Evolutionary conservation across 2,113 vertebrate species (phyloP), one percentile per base, ranked within the genome.

Genomic region (Grallaria varia): DNA sequence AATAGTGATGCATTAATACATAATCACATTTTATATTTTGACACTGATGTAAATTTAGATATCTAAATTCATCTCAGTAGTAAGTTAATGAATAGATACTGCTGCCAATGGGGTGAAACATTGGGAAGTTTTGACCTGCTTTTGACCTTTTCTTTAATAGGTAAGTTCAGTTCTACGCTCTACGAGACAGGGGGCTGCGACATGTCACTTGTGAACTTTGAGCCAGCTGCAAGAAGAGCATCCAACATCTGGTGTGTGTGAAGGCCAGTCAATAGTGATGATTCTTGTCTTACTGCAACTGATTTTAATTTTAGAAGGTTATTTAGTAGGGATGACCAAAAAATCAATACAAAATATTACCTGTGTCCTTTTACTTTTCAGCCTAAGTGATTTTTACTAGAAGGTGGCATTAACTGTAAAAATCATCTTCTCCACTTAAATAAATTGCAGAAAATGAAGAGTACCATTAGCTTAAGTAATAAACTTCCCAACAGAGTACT

Each of bases 121-220:
- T 4, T 66, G 52, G 78, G 37, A 66, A 93, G 74, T 87, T 87
- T 91, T 97, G 64, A 86, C 68, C 93, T 95, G 84, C 62, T 96
- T 78, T 90, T 96, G 62, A 68, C 83, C 40, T 94, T 98, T 92
- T 98, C 86, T 97, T 96, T 97, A 78, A 80, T 87, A 99, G 99
- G 99, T 98, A 99, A 99, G 98, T 98, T 99, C 98, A 99, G 99
- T 89, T 99, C 99, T 90, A 98, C 99, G 47, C 97, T 99, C 78
- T 99, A 99, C 90, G 99, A 99, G 97, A 99, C 98, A 50, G 99
- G 98, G 87, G 99, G 99, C 96, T 99, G 99, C 96, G 99, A 99
- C 97, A 98, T 99, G 98, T 99, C 99, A 22, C 98, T 99, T 98
- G 99, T 99, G 97, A 99, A 99, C 96, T 99, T 99, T 97, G 99